Percentiles rank a stretch among this genome's conserved stretches.
phyloP scores from a whole-genome alignment of 2,888 invertebrate species.

The Axea sp. region DNA sequence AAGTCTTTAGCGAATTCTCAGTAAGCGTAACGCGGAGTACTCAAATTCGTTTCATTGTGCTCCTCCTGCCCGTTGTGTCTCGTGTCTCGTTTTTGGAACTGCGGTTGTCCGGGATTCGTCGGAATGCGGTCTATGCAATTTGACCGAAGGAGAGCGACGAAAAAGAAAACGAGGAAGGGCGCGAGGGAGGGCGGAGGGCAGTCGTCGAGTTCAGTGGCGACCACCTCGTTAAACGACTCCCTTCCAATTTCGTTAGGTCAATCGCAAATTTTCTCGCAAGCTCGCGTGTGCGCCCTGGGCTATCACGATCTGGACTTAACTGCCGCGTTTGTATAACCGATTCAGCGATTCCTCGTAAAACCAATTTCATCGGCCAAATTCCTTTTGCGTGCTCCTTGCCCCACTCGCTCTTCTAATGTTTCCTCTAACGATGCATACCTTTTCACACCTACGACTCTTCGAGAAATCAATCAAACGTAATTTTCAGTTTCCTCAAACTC shows the following conservation, averaged over 20 bases:
- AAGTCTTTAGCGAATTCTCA: slow-evolving; percentile 7
- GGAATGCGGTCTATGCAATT: slow-evolving; percentile 51
- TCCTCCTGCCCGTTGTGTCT: neutral
- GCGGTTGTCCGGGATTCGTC: slow-evolving; percentile 36
- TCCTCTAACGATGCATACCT: slow-evolving; percentile 26
- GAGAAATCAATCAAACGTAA: too few species aligned
- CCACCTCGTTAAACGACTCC: slow-evolving; percentile 73
- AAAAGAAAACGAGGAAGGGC: slow-evolving; percentile 38
- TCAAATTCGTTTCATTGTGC: slow-evolving; percentile 29
- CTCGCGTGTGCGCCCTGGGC: slow-evolving; percentile 79
- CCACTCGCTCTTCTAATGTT: slow-evolving; percentile 45
- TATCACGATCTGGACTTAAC: slow-evolving; percentile 78
- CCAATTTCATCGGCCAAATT: slow-evolving; percentile 77
- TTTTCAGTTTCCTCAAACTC: too few species aligned
- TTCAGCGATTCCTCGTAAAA: slow-evolving; percentile 76
- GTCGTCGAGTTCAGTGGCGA: slow-evolving; percentile 68
- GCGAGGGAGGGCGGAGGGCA: slow-evolving; percentile 42
- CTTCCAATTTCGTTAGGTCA: slow-evolving; percentile 78
- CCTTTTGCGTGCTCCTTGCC: slow-evolving; percentile 71
- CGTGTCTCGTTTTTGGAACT: slow-evolving; percentile 8
- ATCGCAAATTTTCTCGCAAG: slow-evolving; percentile 79
- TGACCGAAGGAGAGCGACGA: slow-evolving; percentile 38
- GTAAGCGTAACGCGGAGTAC: slow-evolving; percentile 12
- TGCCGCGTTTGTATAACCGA: slow-evolving; percentile 77
- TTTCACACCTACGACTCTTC: slow-evolving; percentile 26